phyloP scores from a whole-genome alignment of 2,888 invertebrate species.

The Scelioninae gen. 2 region DNA sequence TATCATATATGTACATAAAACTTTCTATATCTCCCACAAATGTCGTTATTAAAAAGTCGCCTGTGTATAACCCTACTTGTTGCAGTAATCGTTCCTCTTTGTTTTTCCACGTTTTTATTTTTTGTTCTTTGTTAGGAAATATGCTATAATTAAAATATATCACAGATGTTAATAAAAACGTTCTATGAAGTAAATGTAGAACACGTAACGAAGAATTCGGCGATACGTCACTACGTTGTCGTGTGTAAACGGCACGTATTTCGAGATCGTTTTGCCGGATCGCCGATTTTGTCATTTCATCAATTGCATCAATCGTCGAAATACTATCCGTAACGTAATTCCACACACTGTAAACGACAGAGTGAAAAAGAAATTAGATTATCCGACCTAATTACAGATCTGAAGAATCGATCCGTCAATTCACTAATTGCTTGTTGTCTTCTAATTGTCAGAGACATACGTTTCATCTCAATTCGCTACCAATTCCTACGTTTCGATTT shows the following conservation, averaged over 20 bases:
- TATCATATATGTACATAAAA: constrained; percentile 72
- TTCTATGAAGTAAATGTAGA: constrained; percentile 68
- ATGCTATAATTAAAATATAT: constrained; percentile 73
- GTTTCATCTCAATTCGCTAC: constrained; percentile 61
- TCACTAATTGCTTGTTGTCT: constrained; percentile 55
- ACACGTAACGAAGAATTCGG: constrained; percentile 64
- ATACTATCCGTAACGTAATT: constrained; percentile 57
- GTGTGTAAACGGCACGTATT: constrained; percentile 57
- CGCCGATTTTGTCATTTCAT: constrained; percentile 51
- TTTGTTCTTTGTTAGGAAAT: constrained; percentile 66
- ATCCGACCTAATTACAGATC: constrained; percentile 45
- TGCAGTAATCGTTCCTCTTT: constrained; percentile 59
- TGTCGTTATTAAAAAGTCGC: constrained; percentile 66
- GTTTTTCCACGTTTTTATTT: constrained; percentile 56
- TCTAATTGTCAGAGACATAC: constrained; percentile 52
- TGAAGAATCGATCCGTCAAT: constrained; percentile 50
- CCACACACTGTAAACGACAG: constrained; percentile 58
- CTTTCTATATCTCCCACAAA: constrained; percentile 61
- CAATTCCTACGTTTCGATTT: constrained; percentile 67
- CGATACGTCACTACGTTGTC: constrained; percentile 57
- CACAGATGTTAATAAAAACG: constrained; percentile 74
- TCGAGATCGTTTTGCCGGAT: constrained; percentile 53
- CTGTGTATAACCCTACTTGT: constrained; percentile 61
- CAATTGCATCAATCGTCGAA: constrained; percentile 54
- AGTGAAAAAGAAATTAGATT: constrained; percentile 56